Evolutionary conservation across 2,888 invertebrate species (phyloP).

Genomic region (Hypomecis punctinalis): DNA sequence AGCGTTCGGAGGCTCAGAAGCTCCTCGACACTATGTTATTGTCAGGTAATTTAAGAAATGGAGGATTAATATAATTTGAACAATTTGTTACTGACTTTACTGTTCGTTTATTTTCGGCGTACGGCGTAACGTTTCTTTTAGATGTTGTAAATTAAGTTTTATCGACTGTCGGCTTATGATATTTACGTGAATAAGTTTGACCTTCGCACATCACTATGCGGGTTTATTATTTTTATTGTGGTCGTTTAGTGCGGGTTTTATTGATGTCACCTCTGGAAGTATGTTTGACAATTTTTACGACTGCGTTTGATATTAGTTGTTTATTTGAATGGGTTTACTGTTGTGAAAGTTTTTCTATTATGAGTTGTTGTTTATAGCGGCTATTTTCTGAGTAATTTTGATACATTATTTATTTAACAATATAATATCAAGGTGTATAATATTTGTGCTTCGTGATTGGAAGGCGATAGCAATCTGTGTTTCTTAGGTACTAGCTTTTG

Average conservation of each 20-base stretch:
- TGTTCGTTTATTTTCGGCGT: conserved; percentile 60
- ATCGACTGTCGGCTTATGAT: conserved; percentile 44
- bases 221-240: conserved; percentile 40
- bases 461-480: no score
- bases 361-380: conserved; percentile 14
- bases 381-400: no score
- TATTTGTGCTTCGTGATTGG: no score
- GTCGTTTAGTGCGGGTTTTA: conserved; percentile 42
- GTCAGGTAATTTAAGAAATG: conserved; percentile 73
- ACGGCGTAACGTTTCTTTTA: conserved; percentile 46
- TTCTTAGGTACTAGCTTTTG: no score
- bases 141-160: conserved; percentile 55
- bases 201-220: conserved; percentile 44
- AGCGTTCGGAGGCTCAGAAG: conserved; percentile 59
- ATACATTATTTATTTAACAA: no score
- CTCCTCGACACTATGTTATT: conserved; percentile 68
- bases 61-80: conserved; percentile 69
- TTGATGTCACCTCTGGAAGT: conserved; percentile 40
- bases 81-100: conserved; percentile 67
- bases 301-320: conserved; percentile 39
- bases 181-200: conserved; percentile 40
- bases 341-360: conserved; percentile 38
- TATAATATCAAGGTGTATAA: no score
- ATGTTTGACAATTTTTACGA: conserved; percentile 45
- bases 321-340: conserved; percentile 37